Base-by-base conservation (phyloP, 2,888 invertebrate species). In the Catocala fraxini region DNA sequence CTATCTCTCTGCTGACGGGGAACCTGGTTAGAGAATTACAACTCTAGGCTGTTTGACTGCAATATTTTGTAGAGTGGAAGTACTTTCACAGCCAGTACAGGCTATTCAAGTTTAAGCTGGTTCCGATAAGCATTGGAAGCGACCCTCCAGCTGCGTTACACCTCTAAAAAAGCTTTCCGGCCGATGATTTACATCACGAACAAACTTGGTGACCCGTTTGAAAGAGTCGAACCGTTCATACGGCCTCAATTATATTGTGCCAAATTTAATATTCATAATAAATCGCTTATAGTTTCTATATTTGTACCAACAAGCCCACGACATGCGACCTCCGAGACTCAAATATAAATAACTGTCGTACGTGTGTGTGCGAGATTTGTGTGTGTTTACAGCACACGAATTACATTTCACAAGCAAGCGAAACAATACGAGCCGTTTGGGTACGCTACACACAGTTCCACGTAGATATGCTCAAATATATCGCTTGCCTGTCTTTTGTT, bases 311-410 rank as follows among this genome's bases (percentile, higher is more conserved):
- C 84, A 84, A 56, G 77, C 74, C 63, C 71, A 60, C 76, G 77
- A 87, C 89, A 89, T 84, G 86, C 86, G 89, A 89, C 90, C 89
- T 89, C 87, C 81, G 78, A 78, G 81, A 82, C 82, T 86, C 83
- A 83, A 86, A 87, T 89, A 89, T 89, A 90, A 89, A 88, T 88
- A 89, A 83, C 77, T 73, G 76, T 46, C 63, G 60, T 67, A 55
- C 51, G 80, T 81, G 84, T 84, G 86, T 81, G 83, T 83, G 80
- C 79, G 82, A 80, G 81, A 82, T 84, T 82, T 81, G 81, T 86
- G 75, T 85, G 86, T 86, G 82, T 86, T 84, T 83, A 86, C 86
- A 87, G 82, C 81, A 85, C 85, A 86, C 85, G 86, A 86, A 87
- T 86, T 85, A 88, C 88, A 88, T 87, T 84, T 85, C 86, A 86